A percentile compares a stretch with the other conserved stretches of the same genome.
Conservation (phyloP, 2,113 vertebrate species). For the Semnornis frantzii region DNA sequence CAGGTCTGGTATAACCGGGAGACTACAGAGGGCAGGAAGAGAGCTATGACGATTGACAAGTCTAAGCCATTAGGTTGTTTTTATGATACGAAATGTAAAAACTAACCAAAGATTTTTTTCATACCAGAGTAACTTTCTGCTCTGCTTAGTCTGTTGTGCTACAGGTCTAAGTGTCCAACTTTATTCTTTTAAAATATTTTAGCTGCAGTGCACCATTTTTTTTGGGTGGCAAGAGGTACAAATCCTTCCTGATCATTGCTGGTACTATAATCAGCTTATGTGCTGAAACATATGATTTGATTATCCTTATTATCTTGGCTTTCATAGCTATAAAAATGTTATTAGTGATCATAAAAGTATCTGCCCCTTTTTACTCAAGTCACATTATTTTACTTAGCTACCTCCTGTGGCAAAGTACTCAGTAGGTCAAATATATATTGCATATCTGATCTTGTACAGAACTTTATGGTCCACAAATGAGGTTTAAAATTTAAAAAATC, state of each 20-base stretch:
- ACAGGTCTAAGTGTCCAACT: not conserved
- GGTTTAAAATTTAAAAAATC: slow-evolving; percentile 51
- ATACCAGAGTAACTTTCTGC: not conserved
- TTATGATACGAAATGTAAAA: not conserved
- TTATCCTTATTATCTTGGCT: slow-evolving; percentile 59
- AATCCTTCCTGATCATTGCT: slow-evolving; percentile 29
- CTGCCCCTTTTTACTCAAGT: slow-evolving; percentile 46
- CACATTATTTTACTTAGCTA: slow-evolving; percentile 37
- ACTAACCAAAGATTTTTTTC: not conserved
- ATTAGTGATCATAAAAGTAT: slow-evolving; percentile 64
- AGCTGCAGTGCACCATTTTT: not conserved
- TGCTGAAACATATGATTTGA: slow-evolving; percentile 18
- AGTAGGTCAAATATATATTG: slow-evolving; percentile 12
- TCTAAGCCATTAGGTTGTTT: not conserved
- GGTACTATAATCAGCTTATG: slow-evolving; percentile 26
- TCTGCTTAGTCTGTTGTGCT: not conserved
- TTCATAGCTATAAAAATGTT: slow-evolving; percentile 59
- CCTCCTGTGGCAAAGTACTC: slow-evolving; percentile 2
- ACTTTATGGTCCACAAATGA: slow-evolving; percentile 37
- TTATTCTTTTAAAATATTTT: slow-evolving; percentile 9
- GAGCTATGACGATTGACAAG: not conserved
- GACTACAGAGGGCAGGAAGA: not conserved
- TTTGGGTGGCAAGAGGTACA: not conserved
- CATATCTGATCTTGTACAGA: not conserved
- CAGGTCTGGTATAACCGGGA: not conserved